Conservation (phyloP, 2,797 vertebrate genomes). For the Pipistrellus nathusii region DNA sequence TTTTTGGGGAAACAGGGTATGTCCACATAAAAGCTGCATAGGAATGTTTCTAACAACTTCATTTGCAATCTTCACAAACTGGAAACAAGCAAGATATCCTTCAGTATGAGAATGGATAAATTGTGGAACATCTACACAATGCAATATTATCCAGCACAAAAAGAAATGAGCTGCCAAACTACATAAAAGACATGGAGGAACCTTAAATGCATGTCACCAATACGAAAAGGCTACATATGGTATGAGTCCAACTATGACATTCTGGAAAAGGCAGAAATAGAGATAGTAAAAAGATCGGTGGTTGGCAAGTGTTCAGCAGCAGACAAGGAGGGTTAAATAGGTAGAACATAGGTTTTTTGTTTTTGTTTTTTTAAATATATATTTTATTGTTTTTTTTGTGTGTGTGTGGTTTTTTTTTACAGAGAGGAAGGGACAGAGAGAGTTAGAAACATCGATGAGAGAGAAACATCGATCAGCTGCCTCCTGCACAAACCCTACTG, state of each 20-base stretch:
- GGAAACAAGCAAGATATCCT: neutral
- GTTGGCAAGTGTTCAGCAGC: neutral
- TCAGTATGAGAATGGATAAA: neutral
- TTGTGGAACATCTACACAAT: neutral
- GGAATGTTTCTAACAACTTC: neutral
- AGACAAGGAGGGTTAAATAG: neutral
- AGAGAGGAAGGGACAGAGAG: too few species aligned
- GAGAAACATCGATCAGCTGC: too few species aligned
- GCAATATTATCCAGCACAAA: neutral
- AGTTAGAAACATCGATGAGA: too few species aligned
- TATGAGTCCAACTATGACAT: neutral
- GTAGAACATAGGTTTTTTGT: neutral
- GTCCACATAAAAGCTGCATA: neutral
- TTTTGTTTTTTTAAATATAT: too few species aligned
- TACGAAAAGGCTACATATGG: neutral
- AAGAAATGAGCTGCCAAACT: neutral
- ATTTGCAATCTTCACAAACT: neutral
- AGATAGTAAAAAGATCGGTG: neutral
- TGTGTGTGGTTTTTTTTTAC: too few species aligned
- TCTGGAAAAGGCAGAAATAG: neutral
- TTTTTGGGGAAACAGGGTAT: too few species aligned
- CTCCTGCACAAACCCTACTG: too few species aligned
- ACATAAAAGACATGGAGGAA: neutral
- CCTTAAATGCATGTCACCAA: neutral
- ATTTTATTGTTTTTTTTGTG: too few species aligned